Evolutionary conservation across 1,140 invertebrate genomes (phyloP).

Genomic region (Rhopalosiphum padi): DNA sequence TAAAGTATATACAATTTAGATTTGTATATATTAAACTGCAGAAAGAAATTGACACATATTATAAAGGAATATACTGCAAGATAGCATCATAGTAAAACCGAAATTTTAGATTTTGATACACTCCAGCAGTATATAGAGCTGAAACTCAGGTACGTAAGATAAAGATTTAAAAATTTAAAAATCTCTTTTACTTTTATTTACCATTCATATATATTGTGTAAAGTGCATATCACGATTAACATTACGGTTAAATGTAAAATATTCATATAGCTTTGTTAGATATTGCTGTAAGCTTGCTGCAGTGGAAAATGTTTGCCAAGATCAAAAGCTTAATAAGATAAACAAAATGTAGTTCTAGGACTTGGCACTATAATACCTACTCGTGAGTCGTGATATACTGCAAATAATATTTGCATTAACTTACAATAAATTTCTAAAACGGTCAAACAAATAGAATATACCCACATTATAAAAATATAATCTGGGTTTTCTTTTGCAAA

Average conservation of each 20-base stretch:
- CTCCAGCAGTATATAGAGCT: neutral
- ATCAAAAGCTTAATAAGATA: conserved; percentile 12
- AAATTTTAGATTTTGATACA: neutral
- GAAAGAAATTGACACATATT: neutral
- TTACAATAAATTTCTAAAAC: neutral
- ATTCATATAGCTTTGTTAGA: neutral
- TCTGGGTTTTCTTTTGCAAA: neutral
- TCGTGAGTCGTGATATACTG: neutral
- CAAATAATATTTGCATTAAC: neutral
- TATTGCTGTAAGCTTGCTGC: neutral
- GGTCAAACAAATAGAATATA: neutral
- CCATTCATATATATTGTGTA: neutral
- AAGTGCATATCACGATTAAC: neutral
- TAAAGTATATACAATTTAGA: neutral
- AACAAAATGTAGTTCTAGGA: neutral
- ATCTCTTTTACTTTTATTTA: neutral
- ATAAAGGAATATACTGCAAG: neutral
- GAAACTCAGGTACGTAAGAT: neutral
- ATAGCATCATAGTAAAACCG: neutral
- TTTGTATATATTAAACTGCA: neutral
- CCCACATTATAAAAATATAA: neutral
- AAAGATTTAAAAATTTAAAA: neutral
- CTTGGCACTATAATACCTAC: neutral
- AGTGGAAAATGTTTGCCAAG: neutral
- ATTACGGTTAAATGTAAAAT: neutral